These are phyloP conservation scores for Pemphigus obesinymphae DNA, from an alignment of 1,140 invertebrate species.

Conservation along the genomic window DNA sequence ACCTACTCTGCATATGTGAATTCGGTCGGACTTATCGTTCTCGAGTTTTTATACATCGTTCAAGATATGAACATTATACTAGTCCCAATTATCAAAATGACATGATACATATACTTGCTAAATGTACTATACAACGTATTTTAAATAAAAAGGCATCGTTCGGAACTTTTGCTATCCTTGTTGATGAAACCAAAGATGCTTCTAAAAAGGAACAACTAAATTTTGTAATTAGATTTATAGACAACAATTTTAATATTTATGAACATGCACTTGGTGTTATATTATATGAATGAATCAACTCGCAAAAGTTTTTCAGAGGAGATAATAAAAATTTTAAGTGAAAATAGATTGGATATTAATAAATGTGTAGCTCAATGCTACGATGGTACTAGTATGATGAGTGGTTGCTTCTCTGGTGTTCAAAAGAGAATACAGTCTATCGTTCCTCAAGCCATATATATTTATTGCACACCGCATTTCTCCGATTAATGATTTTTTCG, in stretches of 20 bases:
- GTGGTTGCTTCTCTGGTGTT: background rate
- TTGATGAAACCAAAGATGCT: background rate
- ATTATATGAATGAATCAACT: no score
- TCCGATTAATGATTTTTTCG: background rate
- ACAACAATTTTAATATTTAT: background rate
- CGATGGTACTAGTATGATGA: slow-evolving; percentile 6
- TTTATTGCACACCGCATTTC: slow-evolving; percentile 3
- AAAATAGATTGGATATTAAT: slow-evolving; percentile 12
- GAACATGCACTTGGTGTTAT: background rate
- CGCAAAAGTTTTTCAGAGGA: background rate
- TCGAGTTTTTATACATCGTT: no score
- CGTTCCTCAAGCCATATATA: background rate
- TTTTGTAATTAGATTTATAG: background rate
- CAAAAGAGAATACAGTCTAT: background rate
- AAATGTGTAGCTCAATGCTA: slow-evolving; percentile 26
- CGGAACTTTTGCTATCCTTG: background rate
- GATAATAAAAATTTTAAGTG: background rate
- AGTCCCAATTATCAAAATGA: slow-evolving; percentile 12
- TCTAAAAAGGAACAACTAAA: background rate
- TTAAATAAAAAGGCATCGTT: background rate
- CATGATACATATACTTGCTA: slow-evolving; percentile 29
- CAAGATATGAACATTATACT: background rate
- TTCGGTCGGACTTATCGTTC: no score
- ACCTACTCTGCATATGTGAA: no score
- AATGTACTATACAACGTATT: background rate